phyloP scores from a whole-genome alignment of 2,113 vertebrate species.

The Chionis minor region DNA sequence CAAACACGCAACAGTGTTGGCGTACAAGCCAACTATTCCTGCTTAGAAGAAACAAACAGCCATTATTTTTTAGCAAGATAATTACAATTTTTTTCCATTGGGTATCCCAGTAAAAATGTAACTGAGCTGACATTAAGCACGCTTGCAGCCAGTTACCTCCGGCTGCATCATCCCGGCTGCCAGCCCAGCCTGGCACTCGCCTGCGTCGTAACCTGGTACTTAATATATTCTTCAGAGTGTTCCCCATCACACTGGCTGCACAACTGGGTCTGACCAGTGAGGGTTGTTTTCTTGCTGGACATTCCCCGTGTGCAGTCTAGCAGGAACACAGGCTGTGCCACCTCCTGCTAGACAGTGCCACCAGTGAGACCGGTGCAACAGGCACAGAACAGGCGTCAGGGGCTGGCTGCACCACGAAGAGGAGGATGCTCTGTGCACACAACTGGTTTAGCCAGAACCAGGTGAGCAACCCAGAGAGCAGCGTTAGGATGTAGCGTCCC shows the following conservation, averaged over 20 bases:
- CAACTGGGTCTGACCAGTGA: not conserved
- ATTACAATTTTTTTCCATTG: conserved; percentile 43
- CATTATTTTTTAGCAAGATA: conserved; percentile 2
- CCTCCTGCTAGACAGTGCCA: not conserved
- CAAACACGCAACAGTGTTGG: not conserved
- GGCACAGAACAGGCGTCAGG: fast-evolving
- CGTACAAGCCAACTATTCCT: conserved; percentile 5
- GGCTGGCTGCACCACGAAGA: not conserved
- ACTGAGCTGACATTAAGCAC: not conserved
- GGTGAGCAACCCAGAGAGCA: not conserved
- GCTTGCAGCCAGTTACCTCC: not conserved
- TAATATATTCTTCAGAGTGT: not conserved
- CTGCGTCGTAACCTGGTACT: not conserved
- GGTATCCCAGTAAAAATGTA: conserved; percentile 44
- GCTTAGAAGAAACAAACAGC: conserved; percentile 54
- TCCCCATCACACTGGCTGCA: not conserved
- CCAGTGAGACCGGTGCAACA: fast-evolving
- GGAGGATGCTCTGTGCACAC: not conserved
- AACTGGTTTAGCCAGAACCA: not conserved
- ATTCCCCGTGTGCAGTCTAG: not conserved
- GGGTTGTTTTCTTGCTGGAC: not conserved
- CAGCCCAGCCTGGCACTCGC: not conserved
- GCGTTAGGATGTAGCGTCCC: not conserved
- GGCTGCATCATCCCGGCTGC: not conserved
- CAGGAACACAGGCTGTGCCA: not conserved